Evolutionary conservation across 2,797 vertebrate genomes (phyloP).

Genomic region (Acanthurus leucopareius): DNA sequence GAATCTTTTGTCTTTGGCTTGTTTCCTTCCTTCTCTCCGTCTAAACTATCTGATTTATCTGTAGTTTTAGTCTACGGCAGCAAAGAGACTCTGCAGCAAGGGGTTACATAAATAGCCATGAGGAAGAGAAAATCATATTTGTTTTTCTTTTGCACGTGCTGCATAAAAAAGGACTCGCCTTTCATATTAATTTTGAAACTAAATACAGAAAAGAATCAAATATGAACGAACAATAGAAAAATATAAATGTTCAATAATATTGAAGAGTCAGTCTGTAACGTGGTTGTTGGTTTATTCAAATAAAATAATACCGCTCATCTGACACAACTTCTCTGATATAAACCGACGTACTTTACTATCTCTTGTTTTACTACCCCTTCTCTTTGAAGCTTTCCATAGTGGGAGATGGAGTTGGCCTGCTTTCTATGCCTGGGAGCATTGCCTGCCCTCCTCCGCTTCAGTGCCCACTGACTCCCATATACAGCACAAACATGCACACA

Average conservation of each 20-base stretch:
- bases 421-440: slow-evolving; percentile 83
- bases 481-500: slow-evolving; percentile 41
- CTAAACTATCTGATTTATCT: slow-evolving; percentile 36
- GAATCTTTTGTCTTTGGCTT: slow-evolving; percentile 55
- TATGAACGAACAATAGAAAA: background rate
- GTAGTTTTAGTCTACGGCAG: slow-evolving; percentile 33
- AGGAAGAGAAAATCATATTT: background rate
- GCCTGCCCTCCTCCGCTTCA: slow-evolving; percentile 81
- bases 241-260: background rate
- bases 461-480: slow-evolving; percentile 74
- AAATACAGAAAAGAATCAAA: slow-evolving; percentile 5
- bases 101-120: slow-evolving; percentile 28
- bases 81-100: slow-evolving; percentile 10
- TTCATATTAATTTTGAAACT: background rate
- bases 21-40: slow-evolving; percentile 36
- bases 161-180: background rate
- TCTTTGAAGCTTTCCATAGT: slow-evolving; percentile 67
- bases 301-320: slow-evolving; percentile 39
- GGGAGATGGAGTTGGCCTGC: slow-evolving; percentile 78
- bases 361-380: slow-evolving; percentile 47
- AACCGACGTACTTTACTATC: slow-evolving; percentile 27
- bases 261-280: background rate
- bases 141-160: slow-evolving; percentile 5
- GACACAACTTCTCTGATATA: slow-evolving; percentile 45
- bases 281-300: slow-evolving; percentile 27